Conservation (phyloP, 1,140 invertebrate genomes). For the Anagrus nilaparvatae region DNA sequence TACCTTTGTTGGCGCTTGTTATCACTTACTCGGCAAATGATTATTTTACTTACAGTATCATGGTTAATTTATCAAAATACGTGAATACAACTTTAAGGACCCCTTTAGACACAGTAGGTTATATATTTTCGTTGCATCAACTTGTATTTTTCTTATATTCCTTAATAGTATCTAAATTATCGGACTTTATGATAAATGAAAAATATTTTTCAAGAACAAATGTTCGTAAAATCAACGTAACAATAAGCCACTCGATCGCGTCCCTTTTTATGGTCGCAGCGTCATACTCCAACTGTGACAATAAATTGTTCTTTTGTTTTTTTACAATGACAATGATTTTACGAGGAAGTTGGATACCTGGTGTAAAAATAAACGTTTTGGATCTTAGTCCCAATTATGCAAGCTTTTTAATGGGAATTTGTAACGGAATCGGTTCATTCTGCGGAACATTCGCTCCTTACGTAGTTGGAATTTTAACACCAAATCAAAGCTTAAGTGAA, state of each 20-base stretch:
- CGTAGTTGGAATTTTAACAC: constrained; percentile 53
- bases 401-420: constrained; percentile 54
- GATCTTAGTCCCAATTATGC: constrained; percentile 61
- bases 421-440: constrained; percentile 51
- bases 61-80: constrained; percentile 74
- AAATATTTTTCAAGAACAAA: constrained; percentile 41
- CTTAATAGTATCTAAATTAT: constrained; percentile 44
- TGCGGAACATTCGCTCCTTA: constrained; percentile 56
- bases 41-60: constrained; percentile 72
- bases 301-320: constrained; percentile 43
- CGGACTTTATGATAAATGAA: constrained; percentile 45
- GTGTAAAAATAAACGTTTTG: constrained; percentile 56
- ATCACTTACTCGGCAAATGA: constrained; percentile 24
- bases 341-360: constrained; percentile 63
- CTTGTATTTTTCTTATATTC: constrained; percentile 44
- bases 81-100: constrained; percentile 72
- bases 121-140: constrained; percentile 38
- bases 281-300: constrained; percentile 7
- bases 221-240: constrained; percentile 29
- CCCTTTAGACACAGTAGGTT: constrained; percentile 54
- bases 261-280: constrained; percentile 1
- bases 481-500: constrained; percentile 11
- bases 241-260: neutral
- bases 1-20: constrained; percentile 59
- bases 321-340: constrained; percentile 59